These are phyloP conservation scores for Boloria euphrosyne DNA, from an alignment of 2,888 invertebrate species.

Conservation along the genomic window DNA sequence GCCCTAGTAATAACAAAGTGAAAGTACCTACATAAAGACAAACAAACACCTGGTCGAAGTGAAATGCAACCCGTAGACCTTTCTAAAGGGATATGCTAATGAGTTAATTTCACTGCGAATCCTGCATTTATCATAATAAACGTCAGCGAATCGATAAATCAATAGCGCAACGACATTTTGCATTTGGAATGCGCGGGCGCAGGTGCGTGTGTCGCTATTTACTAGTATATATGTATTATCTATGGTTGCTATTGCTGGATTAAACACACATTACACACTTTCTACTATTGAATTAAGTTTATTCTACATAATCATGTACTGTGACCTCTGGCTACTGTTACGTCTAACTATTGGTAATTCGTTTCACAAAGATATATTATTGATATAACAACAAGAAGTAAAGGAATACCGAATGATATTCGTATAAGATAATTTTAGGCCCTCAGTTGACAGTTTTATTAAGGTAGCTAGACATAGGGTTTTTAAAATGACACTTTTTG, in stretches of 20 bases:
- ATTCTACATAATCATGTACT: too few relatives aligned
- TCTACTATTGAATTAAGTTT: constrained; percentile 1
- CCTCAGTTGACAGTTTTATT: constrained; percentile 14
- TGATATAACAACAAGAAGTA: too few relatives aligned
- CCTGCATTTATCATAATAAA: constrained; percentile 34
- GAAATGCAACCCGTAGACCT: constrained; percentile 5
- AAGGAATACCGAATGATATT: neutral
- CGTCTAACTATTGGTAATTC: too few relatives aligned
- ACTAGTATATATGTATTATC: too few relatives aligned
- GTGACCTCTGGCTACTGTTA: too few relatives aligned
- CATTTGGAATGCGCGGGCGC: constrained; percentile 13
- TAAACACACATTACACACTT: neutral
- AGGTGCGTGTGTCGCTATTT: constrained; percentile 7
- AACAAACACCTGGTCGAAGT: constrained; percentile 14
- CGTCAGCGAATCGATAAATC: constrained; percentile 32
- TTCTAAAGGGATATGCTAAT: constrained; percentile 26
- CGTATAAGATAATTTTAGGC: neutral
- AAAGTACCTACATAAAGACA: constrained; percentile 8
- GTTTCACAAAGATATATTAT: too few relatives aligned
- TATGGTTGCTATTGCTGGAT: neutral
- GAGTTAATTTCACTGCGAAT: constrained; percentile 25
- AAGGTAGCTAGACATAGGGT: neutral
- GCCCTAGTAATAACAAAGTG: neutral
- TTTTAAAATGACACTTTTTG: constrained; percentile 16
- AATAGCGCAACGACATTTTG: constrained; percentile 21